A percentile compares a stretch with the other conserved stretches of the same genome.
Conservation (phyloP, 2,888 invertebrate species). For the Drosophila glabriapex region DNA sequence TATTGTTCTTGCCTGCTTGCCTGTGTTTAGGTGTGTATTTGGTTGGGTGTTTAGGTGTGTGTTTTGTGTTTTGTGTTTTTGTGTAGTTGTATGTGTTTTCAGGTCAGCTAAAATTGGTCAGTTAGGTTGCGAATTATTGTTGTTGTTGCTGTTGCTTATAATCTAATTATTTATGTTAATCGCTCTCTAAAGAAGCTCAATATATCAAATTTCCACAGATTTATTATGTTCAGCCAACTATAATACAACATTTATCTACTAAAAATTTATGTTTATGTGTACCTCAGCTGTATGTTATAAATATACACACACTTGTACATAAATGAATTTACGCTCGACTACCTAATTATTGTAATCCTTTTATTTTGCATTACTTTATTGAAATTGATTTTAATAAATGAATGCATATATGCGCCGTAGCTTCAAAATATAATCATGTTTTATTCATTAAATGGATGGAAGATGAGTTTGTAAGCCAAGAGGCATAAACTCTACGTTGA, state of each 20-base stretch:
- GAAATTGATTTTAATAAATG: slow-evolving; percentile 23
- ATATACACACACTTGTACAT: slow-evolving; percentile 1
- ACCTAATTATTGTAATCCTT: slow-evolving; percentile 50
- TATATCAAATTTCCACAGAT: slow-evolving; percentile 71
- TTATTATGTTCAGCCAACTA: slow-evolving; percentile 51
- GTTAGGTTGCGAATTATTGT: slow-evolving; percentile 49
- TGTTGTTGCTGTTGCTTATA: slow-evolving; percentile 44
- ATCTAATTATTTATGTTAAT: slow-evolving; percentile 82
- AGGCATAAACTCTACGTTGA: slow-evolving; percentile 3
- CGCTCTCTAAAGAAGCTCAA: slow-evolving; percentile 73
- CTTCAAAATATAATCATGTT: slow-evolving; percentile 8
- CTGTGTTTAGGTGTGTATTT: slow-evolving; percentile 6
- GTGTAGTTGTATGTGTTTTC: slow-evolving; percentile 30
- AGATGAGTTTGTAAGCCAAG: slow-evolving; percentile 1
- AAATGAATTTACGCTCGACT: slow-evolving; percentile 49
- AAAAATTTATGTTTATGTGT: slow-evolving; percentile 2
- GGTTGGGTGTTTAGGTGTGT: slow-evolving; percentile 4
- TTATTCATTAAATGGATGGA: not conserved
- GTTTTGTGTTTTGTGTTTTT: slow-evolving; percentile 9
- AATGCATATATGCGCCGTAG: not conserved
- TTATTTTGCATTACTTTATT: slow-evolving; percentile 20
- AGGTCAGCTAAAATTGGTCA: slow-evolving; percentile 61
- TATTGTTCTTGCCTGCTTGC: slow-evolving; percentile 64
- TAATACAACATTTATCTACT: slow-evolving; percentile 21
- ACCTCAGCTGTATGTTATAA: not conserved